Evolutionary conservation across 1,140 invertebrate species (phyloP), one percentile per base, ranked within the genome.

Genomic region (Bombus terrestris): DNA sequence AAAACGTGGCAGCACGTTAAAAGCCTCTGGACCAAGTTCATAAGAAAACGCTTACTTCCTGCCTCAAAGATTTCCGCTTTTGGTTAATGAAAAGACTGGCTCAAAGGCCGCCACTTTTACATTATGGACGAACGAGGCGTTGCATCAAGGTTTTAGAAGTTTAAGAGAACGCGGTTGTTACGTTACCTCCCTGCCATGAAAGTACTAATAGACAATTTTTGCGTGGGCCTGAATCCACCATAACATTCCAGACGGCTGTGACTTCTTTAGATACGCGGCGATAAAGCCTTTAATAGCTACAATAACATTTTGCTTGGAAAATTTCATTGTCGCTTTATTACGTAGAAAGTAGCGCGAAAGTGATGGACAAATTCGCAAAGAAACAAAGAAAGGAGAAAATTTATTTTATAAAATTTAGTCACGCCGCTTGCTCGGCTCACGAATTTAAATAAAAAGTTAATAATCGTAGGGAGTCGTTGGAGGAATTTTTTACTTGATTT

Each of bases 61-160:
- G 53, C 6, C 35, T 76, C 35, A n/a, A 76, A 76, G 53, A 76
- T 76, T 76, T 59, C 53, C 47, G 47, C 28, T 25, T 37, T 59
- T 76, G 35, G 53, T 76, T 76, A 76, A 76, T 76, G 53, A 76
- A 76, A 76, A 76, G 35, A 37, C 74, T 18, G 74, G 25, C 13
- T 76, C 74, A 76, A 59, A 76, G 74, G 53, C 74, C 28, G 37
- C 25, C 74, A 59, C 53, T 37, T 59, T 76, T 76, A 76, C 74
- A n/a, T 76, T 76, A 59, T 59, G 53, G 59, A 35, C 74, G 74
- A 39, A 59, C 32, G 0, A 57, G 10, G 12, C 47, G 47, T 66
- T 57, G 32, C 32, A 28, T 6, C 22, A 47, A 9, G 35, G 53
- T 32, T 76, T 76, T 59, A 18, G 12, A 76, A 76, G 13, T 76